Evolutionary conservation across 2,888 invertebrate genomes (phyloP).

Genomic region (Selenia dentaria): DNA sequence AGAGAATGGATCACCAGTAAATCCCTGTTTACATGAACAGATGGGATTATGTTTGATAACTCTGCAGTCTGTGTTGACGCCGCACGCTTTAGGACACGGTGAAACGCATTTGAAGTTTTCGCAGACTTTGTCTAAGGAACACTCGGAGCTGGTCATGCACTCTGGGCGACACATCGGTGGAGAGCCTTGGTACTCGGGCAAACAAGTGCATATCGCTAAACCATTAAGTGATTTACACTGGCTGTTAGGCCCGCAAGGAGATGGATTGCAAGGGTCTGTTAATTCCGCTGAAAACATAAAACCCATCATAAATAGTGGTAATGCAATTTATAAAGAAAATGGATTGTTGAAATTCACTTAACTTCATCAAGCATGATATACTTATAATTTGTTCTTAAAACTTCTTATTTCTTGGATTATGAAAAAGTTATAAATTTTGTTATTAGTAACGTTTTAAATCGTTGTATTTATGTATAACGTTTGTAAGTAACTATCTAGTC

Average conservation of each 20-base stretch:
- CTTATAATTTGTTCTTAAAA: too few species aligned
- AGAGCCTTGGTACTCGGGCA: constrained; percentile 87
- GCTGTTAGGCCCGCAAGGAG: constrained; percentile 92
- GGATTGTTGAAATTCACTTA: too few species aligned
- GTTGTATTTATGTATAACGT: too few species aligned
- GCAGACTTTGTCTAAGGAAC: constrained; percentile 87
- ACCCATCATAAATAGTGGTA: background rate
- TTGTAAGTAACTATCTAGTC: too few species aligned
- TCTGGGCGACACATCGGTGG: constrained; percentile 89
- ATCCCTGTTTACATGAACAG: constrained; percentile 86
- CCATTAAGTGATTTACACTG: constrained; percentile 83
- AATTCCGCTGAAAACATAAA: constrained; percentile 56
- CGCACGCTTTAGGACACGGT: constrained; percentile 89
- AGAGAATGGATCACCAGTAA: constrained; percentile 87
- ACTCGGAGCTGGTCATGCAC: constrained; percentile 88
- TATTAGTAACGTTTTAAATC: too few species aligned
- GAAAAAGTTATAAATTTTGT: too few species aligned
- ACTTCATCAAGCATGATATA: too few species aligned
- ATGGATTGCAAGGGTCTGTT: constrained; percentile 85
- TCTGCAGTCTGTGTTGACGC: constrained; percentile 88
- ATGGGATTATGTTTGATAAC: constrained; percentile 90
- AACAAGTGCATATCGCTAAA: constrained; percentile 89
- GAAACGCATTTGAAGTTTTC: constrained; percentile 88
- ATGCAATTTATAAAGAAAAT: too few species aligned
- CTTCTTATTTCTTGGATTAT: too few species aligned